These are phyloP conservation scores for Alsophila aescularia DNA, from an alignment of 2,888 invertebrate genomes.

Conservation along the genomic window DNA sequence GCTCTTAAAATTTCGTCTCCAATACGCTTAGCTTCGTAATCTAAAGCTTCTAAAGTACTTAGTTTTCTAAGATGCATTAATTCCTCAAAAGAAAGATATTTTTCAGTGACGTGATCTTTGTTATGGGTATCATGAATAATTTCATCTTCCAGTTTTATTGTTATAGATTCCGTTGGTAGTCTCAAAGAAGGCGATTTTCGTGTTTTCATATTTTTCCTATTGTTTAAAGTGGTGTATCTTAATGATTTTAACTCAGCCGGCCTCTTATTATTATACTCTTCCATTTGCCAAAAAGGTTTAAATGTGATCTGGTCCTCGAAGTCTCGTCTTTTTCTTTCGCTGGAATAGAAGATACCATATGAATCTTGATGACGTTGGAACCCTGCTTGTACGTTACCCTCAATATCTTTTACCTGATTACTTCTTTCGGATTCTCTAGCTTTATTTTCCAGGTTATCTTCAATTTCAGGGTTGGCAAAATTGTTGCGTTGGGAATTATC, in stretches of 20 bases:
- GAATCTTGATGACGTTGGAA: constrained; percentile 45
- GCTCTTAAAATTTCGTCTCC: constrained; percentile 23
- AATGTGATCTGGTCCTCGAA: constrained; percentile 47
- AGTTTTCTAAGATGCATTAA: constrained; percentile 71
- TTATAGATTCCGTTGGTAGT: constrained; percentile 61
- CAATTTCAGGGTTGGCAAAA: constrained; percentile 19
- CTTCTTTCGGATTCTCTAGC: constrained; percentile 39
- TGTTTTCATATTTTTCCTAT: constrained; percentile 47
- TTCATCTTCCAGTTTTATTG: constrained; percentile 50
- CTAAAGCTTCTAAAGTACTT: constrained; percentile 43
- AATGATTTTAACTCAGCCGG: constrained; percentile 56
- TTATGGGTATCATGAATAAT: constrained; percentile 35
- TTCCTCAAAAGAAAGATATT: constrained; percentile 77
- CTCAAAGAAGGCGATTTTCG: constrained; percentile 36
- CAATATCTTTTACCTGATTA: constrained; percentile 49
- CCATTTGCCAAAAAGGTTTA: constrained; percentile 70
- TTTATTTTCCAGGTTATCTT: constrained; percentile 15
- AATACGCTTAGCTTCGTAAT: constrained; percentile 49
- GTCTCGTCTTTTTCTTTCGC: constrained; percentile 59
- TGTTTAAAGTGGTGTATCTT: constrained; percentile 65
- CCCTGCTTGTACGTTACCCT: constrained; percentile 37
- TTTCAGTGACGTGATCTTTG: constrained; percentile 57
- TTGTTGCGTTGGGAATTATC: constrained; percentile 31
- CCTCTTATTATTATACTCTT: constrained; percentile 50
- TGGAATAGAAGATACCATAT: constrained; percentile 54